Base-by-base conservation (phyloP, 2,888 invertebrate genomes). In the Euphydryas editha region DNA sequence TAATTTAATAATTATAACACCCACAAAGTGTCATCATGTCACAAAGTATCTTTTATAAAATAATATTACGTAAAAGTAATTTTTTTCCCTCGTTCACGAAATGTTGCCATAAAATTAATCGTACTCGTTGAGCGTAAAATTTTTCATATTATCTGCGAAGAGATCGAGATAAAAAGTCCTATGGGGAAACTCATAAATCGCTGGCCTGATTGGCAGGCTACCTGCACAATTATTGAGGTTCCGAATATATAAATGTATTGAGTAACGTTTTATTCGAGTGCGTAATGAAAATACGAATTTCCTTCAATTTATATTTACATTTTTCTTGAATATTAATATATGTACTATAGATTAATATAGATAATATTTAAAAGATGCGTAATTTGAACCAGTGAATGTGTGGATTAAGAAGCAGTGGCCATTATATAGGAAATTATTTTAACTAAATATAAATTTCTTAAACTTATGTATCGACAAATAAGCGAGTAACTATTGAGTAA, bases 201-300 rank as follows among this genome's bases (percentile, higher is more conserved):
- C 68, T 67, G 65, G 67, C 70, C 63, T 75, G 75, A 75, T 75
- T 75, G 75, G 72, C 75, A 75, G 72, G 73, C 73, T 71, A 81
- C 74, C 73, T 73, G 78, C 74, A 72, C 56, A 57, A 57, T 58
- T 61, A 66, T 66, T 66, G 57, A 57, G 39, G 18, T 2, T 57
- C 47, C 21, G 24, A 13, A 49, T 49, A 21, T 56, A 62, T 62
- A 47, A 56, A 57, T 57, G 24, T 47, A 47, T 20, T 11, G 11
- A 2, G 4, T 47, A 47, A 0, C n/a, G n/a, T n/a, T n/a, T n/a
- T n/a, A n/a, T n/a, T n/a, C n/a, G n/a, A n/a, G n/a, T n/a, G n/a
- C n/a, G n/a, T n/a, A n/a, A n/a, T n/a, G 15, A 18, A 5, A 20
- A 47, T 20, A 24, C 5, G 15, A 13, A 49, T 7, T 24, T 15